Evolutionary conservation across 2,888 invertebrate genomes (phyloP), one percentile per base, ranked within the genome.

Genomic region (Cheilosia vulpina): DNA sequence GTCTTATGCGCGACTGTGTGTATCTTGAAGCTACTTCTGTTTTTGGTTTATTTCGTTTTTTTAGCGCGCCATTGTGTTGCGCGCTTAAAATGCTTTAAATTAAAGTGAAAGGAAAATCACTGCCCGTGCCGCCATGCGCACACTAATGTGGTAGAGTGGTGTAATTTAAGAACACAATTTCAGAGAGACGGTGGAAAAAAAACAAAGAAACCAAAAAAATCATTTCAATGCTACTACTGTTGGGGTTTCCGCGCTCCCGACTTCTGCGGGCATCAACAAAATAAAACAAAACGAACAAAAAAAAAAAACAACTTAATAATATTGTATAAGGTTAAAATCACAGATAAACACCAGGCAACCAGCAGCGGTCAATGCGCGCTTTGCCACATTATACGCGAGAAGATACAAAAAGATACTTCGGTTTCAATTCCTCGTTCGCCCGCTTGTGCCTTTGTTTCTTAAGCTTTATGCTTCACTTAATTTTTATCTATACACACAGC

Each of bases 101-200:
- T 85, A 66, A 84, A 85, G 81, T 81, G 81, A 81, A 85, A 85
- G 81, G 85, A 77, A 85, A 81, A 85, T 75, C 75, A 80, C 80
- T 58, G 27, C n/a, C 62, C 41, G 60, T 72, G 73, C 50, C 62
- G 43, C 72, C 38, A 66, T 62, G 53, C 62, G 52, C 27, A 71
- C 58, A 17, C 77, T 82, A 82, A 79, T 79, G 69, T 76, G 76
- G 47, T 60, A 27, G 6, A 66, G 69, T 71, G 76, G 66, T 77
- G 85, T 85, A 85, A 85, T 85, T 85, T 85, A 85, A 85, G 85
- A 85, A 85, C 85, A 77, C 80, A 60, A 72, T 80, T 79, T 50
- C 62, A 71, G 58, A 68, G 41, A 50, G 21, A 76, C 57, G 55
- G 27, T 7, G 27, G 6, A 57, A 75, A 63, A 68, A 19, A 66